These are phyloP conservation scores for Heliocidaris tuberculata DNA, from an alignment of 35 echinoderm and acorn worm genomes.

Conservation along the genomic window DNA sequence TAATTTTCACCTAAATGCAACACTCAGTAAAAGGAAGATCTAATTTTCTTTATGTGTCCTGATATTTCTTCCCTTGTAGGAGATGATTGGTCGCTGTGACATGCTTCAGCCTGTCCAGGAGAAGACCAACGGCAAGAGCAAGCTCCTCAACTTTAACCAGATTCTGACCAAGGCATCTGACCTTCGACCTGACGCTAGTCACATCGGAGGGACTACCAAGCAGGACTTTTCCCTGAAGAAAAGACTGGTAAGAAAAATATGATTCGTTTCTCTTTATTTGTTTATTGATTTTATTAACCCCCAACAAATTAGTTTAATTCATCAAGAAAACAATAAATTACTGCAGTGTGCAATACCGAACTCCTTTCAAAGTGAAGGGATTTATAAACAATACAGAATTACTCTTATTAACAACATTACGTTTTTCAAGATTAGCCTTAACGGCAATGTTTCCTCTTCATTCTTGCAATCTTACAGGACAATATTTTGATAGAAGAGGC, in stretches of 20 bases:
- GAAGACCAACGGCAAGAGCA: slow-evolving; percentile 64
- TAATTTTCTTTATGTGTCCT: not conserved
- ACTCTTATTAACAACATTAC: no score
- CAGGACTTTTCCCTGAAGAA: slow-evolving; percentile 87
- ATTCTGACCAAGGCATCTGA: slow-evolving; percentile 77
- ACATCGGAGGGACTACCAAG: slow-evolving; percentile 67
- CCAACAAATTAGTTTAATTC: no score
- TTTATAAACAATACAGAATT: no score
- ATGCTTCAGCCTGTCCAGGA: slow-evolving; percentile 61
- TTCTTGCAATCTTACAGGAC: slow-evolving; percentile 53
- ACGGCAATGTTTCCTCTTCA: not conserved
- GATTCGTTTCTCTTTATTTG: not conserved
- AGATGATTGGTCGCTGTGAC: slow-evolving; percentile 93
- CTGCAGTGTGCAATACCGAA: no score
- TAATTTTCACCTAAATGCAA: no score
- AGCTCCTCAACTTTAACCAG: slow-evolving; percentile 78
- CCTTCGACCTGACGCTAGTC: slow-evolving; percentile 66
- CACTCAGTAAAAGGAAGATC: no score
- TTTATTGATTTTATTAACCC: not conserved
- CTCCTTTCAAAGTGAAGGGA: no score
- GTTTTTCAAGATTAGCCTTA: not conserved
- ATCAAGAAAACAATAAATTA: no score
- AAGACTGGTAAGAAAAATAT: slow-evolving; percentile 75
- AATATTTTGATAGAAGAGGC: slow-evolving; percentile 71
- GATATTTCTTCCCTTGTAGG: slow-evolving; percentile 23